Percentiles rank a stretch among this genome's conserved stretches.
These are phyloP conservation scores for Chiloscyllium plagiosum DNA, from an alignment of 2,113 vertebrate genomes.

Conservation along the genomic window DNA sequence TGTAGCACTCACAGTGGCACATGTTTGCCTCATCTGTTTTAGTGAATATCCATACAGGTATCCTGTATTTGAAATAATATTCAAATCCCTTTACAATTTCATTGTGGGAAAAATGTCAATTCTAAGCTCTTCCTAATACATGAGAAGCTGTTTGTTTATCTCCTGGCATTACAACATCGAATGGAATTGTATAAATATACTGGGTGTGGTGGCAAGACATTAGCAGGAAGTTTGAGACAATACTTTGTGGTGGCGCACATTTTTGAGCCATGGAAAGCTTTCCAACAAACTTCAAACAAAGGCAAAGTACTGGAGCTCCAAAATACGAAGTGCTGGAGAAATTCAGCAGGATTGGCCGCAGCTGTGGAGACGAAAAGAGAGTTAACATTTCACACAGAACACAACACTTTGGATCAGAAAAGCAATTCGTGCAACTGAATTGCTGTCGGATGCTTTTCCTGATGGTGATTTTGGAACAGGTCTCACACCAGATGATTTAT, in stretches of 20 bases:
- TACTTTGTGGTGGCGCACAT: not conserved
- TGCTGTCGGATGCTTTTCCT: not conserved
- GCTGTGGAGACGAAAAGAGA: too few species aligned
- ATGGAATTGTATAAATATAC: not conserved
- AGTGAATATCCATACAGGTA: not conserved
- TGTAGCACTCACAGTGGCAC: not conserved
- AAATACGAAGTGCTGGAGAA: too few species aligned
- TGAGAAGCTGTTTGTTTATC: not conserved
- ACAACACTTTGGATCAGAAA: too few species aligned
- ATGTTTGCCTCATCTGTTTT: not conserved
- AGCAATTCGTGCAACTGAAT: not conserved
- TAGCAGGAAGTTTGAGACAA: not conserved
- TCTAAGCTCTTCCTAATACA: not conserved
- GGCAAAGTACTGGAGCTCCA: too few species aligned
- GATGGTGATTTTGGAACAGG: not conserved
- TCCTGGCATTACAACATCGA: not conserved
- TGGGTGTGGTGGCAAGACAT: not conserved
- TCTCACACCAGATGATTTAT: not conserved
- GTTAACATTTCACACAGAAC: too few species aligned
- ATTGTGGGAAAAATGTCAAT: not conserved
- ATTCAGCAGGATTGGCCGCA: too few species aligned
- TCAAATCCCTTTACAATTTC: not conserved
- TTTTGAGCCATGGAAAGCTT: not conserved
- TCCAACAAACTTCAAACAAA: not conserved
- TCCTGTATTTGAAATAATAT: not conserved